A percentile compares a stretch with the other conserved stretches of the same genome.
Conservation (phyloP, 2,797 vertebrate genomes). For the Muscicapa striata region DNA sequence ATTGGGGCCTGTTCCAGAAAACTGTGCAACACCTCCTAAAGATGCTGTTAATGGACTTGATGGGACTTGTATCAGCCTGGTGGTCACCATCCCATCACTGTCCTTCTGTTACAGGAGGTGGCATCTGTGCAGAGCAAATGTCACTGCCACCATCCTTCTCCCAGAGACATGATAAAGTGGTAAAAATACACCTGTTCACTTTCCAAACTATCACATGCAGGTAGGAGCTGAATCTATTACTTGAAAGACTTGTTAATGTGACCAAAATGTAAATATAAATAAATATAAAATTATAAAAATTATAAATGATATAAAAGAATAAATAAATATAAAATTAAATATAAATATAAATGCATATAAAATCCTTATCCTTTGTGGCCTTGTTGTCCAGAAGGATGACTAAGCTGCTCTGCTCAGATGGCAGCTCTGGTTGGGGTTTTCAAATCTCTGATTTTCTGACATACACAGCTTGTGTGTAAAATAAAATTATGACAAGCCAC, state of each 20-base stretch:
- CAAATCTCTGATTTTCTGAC: not conserved
- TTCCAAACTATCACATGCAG: not conserved
- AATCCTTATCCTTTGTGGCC: not conserved
- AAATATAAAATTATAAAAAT: no score
- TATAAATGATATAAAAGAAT: no score
- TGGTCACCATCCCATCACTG: not conserved
- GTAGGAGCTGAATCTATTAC: not conserved
- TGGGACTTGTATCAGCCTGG: not conserved
- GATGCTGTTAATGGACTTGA: not conserved
- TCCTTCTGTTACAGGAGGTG: slow-evolving; percentile 16
- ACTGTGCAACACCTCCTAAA: not conserved
- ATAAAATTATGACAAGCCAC: not conserved
- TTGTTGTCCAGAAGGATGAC: not conserved
- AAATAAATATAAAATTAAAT: no score
- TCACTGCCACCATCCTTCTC: not conserved
- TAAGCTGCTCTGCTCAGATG: not conserved
- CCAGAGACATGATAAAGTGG: not conserved
- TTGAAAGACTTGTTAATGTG: not conserved
- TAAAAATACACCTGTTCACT: not conserved
- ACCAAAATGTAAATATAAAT: not conserved
- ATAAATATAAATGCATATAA: not conserved
- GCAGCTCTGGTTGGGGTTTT: not conserved
- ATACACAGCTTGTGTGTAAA: not conserved
- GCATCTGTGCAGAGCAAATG: slow-evolving; percentile 9
- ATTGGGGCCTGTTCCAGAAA: not conserved